Conservation (phyloP, 2,888 invertebrate genomes). For the Dusona sp. region DNA sequence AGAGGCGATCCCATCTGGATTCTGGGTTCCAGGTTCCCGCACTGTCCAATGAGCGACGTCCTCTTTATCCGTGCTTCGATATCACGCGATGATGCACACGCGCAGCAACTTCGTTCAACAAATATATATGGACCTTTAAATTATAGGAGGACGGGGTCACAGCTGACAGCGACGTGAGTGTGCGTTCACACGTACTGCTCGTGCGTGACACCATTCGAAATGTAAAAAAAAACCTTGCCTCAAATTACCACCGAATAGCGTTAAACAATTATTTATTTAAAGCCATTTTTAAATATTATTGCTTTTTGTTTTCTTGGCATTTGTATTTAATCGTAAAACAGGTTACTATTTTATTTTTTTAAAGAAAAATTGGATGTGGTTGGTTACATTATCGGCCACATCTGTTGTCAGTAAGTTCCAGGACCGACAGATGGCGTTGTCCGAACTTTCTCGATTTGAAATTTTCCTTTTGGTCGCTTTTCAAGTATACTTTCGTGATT, state of each 20-base stretch:
- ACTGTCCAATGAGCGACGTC: no score
- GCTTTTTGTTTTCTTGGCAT: background rate
- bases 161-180: conserved; percentile 22
- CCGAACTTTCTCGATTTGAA: background rate
- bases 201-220: background rate
- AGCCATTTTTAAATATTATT: background rate
- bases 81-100: background rate
- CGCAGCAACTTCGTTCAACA: background rate
- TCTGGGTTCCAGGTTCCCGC: no score
- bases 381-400: background rate
- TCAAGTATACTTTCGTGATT: background rate
- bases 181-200: background rate
- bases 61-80: background rate
- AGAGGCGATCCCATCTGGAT: no score
- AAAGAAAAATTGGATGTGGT: background rate
- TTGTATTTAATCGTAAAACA: background rate
- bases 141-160: background rate
- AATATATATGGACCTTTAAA: background rate
- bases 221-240: background rate
- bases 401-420: background rate
- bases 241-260: background rate
- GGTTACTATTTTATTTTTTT: background rate
- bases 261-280: background rate
- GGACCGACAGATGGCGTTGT: background rate
- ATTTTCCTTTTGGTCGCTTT: background rate